Evolutionary conservation across 2,113 vertebrate species (phyloP), one percentile per base, ranked within the genome.

Genomic region (Pterocles gutturalis): DNA sequence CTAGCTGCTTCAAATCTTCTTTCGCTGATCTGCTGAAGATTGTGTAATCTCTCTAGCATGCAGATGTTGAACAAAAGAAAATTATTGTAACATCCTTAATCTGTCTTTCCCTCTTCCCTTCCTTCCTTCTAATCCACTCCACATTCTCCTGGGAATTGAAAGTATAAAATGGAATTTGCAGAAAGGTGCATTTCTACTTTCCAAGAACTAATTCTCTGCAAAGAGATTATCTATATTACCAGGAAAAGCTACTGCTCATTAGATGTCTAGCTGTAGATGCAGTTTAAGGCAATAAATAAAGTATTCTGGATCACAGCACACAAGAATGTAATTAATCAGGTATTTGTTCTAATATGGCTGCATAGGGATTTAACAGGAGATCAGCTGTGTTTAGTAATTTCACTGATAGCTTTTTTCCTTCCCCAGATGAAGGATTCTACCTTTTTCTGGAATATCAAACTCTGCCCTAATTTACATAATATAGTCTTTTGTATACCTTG

Each of bases 81-180:
- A 98, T 99, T 99, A 98, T 98, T 98, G 98, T 98, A 98, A 98
- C 98, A 98, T 98, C 98, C 98, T 98, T 99, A 99, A 99, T 99
- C 98, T 98, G 96, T 87, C 85, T 90, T 96, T 92, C 78, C 65
- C 33, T 92, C 92, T 94, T 96, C 72, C 72, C 38, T 90, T 66
- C 31, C 54, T 90, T 95, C 89, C 85, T 80, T 84, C 66, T 73
- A 90, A 97, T 90, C 97, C 97, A 88, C 96, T 97, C 96, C 94
- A 69, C 95, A 38, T 98, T 98, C 98, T 96, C 98, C 94, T 72
- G 97, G 98, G 98, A 98, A 98, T 97, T 98, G 98, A 98, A 97
- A 98, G 96, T 96, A 97, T 98, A 98, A 98, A 98, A 98, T 96
- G 96, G 98, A 98, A 99, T 99, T 98, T 98, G 98, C 97, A 95